Percentiles rank a stretch among this genome's conserved stretches.
These are phyloP conservation scores for Oxytorus armatus DNA, from an alignment of 2,888 invertebrate species.

Conservation along the genomic window DNA sequence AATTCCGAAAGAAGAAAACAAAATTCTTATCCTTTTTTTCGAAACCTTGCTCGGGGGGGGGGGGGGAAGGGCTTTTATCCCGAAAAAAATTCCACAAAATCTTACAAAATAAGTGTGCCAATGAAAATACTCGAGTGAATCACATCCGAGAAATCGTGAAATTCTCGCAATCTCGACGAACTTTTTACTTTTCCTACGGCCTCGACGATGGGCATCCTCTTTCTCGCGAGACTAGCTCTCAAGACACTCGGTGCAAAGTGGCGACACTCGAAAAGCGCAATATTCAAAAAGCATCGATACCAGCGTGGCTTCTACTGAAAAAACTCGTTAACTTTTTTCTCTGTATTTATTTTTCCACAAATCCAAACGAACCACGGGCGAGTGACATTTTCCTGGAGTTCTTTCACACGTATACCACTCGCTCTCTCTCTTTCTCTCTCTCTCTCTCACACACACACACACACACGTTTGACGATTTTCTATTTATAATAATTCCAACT, in stretches of 20 bases:
- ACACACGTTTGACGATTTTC: neutral
- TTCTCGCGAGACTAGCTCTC: slow-evolving; percentile 76
- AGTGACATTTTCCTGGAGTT: neutral
- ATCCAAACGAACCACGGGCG: neutral
- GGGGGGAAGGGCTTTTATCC: too few species aligned
- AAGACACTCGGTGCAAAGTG: slow-evolving; percentile 75
- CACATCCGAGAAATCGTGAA: neutral
- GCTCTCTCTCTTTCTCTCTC: neutral
- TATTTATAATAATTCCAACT: neutral
- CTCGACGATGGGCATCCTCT: slow-evolving; percentile 76
- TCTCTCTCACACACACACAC: neutral
- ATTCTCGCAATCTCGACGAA: neutral
- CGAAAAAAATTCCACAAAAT: too few species aligned
- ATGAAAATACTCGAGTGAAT: slow-evolving; percentile 9
- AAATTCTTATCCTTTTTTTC: too few species aligned
- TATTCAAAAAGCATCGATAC: slow-evolving; percentile 77
- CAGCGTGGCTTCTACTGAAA: slow-evolving; percentile 78
- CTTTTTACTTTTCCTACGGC: neutral
- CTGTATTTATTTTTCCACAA: neutral
- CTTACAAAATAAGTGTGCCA: too few species aligned
- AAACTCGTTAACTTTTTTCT: slow-evolving; percentile 6
- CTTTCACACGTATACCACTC: neutral
- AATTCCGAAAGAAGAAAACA: neutral
- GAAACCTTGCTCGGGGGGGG: too few species aligned
- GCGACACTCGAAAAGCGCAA: slow-evolving; percentile 73